These are phyloP conservation scores for Adelosebastes latens DNA, from an alignment of 2,797 vertebrate genomes.

Conservation along the genomic window DNA sequence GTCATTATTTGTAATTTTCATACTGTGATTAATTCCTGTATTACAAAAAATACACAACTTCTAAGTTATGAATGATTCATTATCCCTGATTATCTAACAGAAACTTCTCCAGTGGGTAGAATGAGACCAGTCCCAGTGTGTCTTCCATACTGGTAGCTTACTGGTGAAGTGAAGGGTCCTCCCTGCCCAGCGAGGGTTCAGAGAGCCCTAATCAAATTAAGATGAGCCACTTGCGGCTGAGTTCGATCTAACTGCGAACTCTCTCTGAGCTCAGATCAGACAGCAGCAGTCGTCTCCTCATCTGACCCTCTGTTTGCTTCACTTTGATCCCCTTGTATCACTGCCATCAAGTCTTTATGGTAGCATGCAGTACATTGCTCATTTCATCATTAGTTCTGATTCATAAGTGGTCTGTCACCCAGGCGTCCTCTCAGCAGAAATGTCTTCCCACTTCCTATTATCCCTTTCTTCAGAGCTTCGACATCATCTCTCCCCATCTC, in stretches of 20 bases:
- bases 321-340: conserved; percentile 60
- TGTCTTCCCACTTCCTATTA: conserved; percentile 14
- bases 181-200: conserved; percentile 38
- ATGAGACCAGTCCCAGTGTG: background rate
- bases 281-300: conserved; percentile 41
- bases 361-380: conserved; percentile 33
- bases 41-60: background rate
- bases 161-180: conserved; percentile 14
- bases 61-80: background rate
- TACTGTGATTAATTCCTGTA: background rate
- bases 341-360: conserved; percentile 56
- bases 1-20: conserved; percentile 1
- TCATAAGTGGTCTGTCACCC: conserved; percentile 13
- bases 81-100: background rate
- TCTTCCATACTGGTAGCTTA: conserved; percentile 4
- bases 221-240: conserved; percentile 61
- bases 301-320: conserved; percentile 49
- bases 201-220: conserved; percentile 75
- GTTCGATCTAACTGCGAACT: conserved; percentile 56
- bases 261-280: conserved; percentile 68
- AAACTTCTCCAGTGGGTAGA: background rate
- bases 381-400: conserved; percentile 52
- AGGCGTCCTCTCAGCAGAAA: conserved; percentile 10
- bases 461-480: conserved; percentile 16
- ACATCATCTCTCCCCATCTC: conserved; percentile 36